These are phyloP conservation scores for Sceloporus tristichus DNA, from an alignment of 2,113 vertebrate genomes.

Conservation along the genomic window DNA sequence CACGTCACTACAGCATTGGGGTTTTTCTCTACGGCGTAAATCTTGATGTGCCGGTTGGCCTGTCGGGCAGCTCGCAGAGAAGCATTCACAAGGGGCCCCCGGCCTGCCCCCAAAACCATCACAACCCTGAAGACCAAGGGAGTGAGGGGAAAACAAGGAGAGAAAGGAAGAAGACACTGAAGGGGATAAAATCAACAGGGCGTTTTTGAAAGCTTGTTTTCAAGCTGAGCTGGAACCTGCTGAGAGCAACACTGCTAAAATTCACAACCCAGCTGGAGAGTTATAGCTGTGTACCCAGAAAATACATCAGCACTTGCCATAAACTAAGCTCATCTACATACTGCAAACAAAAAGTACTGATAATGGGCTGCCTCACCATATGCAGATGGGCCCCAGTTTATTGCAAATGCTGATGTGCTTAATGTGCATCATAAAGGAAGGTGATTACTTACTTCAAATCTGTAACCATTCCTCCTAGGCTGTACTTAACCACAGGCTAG, in stretches of 20 bases:
- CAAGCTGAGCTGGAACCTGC: background rate
- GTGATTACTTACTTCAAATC: background rate
- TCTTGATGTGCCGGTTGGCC: constrained; percentile 84
- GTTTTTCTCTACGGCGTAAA: constrained; percentile 94
- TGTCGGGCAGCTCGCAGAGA: constrained; percentile 89
- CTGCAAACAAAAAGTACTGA: background rate
- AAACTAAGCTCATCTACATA: background rate
- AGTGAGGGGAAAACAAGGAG: too few relatives aligned
- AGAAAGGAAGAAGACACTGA: background rate
- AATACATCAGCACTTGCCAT: background rate
- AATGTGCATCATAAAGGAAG: background rate
- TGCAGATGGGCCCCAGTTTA: background rate
- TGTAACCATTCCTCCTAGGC: background rate
- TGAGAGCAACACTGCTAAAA: background rate
- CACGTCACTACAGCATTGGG: constrained; percentile 93
- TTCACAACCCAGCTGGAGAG: background rate
- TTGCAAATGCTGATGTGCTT: background rate
- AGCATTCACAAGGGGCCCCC: constrained; percentile 91
- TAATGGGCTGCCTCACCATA: fast-evolving
- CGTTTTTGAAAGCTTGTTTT: background rate
- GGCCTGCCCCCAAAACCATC: constrained; percentile 93
- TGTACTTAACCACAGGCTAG: background rate
- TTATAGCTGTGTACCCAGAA: background rate
- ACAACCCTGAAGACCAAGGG: constrained; percentile 77
- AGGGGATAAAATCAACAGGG: background rate